Percentiles rank a stretch among this genome's conserved stretches.
Conservation (phyloP, 2,113 vertebrate species). For the Gallinago jamesoni region DNA sequence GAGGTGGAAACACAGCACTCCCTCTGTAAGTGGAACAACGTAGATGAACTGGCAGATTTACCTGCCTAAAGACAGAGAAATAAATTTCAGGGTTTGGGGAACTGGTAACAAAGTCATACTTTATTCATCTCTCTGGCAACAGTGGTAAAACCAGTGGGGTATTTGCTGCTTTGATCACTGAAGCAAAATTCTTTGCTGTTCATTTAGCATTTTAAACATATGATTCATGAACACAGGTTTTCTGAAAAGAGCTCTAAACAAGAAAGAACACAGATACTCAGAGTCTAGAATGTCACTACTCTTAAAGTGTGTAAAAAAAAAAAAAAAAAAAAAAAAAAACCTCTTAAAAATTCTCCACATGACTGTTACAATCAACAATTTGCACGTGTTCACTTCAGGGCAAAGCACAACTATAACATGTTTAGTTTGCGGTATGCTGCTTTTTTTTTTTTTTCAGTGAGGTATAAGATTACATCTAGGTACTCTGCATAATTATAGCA, state of each 20-base stretch:
- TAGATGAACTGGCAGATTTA: not conserved
- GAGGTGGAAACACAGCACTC: not conserved
- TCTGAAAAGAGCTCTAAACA: not conserved
- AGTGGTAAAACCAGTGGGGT: conserved; percentile 26
- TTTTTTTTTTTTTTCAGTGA: not conserved
- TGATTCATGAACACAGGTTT: not conserved
- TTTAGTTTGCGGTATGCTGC: not conserved
- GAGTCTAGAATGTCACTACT: not conserved
- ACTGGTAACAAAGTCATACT: not conserved
- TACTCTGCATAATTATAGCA: conserved; percentile 61
- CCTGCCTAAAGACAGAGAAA: not conserved
- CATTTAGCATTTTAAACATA: not conserved
- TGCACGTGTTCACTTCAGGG: conserved; percentile 23
- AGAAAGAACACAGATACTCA: not conserved
- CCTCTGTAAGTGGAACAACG: not conserved
- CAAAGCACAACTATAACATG: not conserved
- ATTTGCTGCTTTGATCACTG: conserved; percentile 23
- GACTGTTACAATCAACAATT: not conserved
- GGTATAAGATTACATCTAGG: conserved; percentile 58
- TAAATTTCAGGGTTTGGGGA: not conserved
- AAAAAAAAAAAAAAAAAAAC: not conserved
- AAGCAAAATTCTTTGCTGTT: conserved; percentile 5
- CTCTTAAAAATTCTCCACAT: not conserved
- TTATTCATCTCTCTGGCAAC: conserved; percentile 2
- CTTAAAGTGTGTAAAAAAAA: not conserved